These are phyloP conservation scores for Mobula hypostoma DNA, from an alignment of 2,113 vertebrate genomes.

Conservation along the genomic window DNA sequence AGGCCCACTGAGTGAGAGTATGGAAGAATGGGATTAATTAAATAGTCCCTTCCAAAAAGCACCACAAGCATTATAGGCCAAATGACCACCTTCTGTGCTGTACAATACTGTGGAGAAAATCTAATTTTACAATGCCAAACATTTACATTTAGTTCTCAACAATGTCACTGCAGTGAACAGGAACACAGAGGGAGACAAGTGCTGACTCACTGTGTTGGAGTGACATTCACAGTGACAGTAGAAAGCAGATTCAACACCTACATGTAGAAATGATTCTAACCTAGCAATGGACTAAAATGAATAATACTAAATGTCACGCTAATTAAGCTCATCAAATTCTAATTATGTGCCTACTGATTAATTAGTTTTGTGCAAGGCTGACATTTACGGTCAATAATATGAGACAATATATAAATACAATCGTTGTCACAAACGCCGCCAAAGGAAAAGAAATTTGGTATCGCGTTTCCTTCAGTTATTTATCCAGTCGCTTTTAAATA, in stretches of 20 bases:
- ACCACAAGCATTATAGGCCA: neutral
- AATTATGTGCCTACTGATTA: constrained; percentile 92
- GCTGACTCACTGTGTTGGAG: constrained; percentile 27
- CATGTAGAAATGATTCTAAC: constrained; percentile 28
- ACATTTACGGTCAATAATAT: constrained; percentile 90
- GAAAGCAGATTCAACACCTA: constrained; percentile 28
- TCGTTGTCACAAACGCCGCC: constrained; percentile 10
- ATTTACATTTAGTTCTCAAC: constrained; percentile 27
- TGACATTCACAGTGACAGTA: constrained; percentile 32
- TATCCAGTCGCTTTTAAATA: constrained; percentile 9
- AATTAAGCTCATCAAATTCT: constrained; percentile 73
- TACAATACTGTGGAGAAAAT: neutral
- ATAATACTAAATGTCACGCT: constrained; percentile 79
- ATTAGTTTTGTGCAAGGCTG: constrained; percentile 86
- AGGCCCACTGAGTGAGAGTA: neutral
- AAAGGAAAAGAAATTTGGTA: constrained; percentile 15
- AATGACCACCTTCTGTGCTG: neutral
- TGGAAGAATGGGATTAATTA: neutral
- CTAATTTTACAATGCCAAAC: constrained; percentile 13
- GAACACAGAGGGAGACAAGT: neutral
- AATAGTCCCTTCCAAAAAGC: neutral
- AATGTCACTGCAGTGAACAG: constrained; percentile 29
- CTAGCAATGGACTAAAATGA: constrained; percentile 51
- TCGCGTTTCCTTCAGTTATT: neutral
- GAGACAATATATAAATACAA: constrained; percentile 49